Evolutionary conservation across 2,888 invertebrate genomes (phyloP).

Genomic region (Nomada lathburiana): DNA sequence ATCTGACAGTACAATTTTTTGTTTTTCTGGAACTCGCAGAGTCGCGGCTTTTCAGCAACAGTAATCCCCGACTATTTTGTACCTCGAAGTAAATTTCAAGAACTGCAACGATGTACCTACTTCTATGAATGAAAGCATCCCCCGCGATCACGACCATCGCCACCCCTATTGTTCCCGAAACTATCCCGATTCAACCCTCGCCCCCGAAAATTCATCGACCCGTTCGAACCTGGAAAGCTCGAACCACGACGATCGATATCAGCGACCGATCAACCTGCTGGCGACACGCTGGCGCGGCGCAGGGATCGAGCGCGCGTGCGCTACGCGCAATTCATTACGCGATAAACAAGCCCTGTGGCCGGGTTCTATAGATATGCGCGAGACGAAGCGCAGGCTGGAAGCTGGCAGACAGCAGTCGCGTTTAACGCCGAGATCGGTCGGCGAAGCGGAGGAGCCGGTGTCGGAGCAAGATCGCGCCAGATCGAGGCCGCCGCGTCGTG

Average conservation of each 20-base stretch:
- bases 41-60: too few species aligned
- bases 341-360: constrained; percentile 71
- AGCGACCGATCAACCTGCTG: constrained; percentile 54
- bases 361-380: constrained; percentile 46
- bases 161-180: too few species aligned
- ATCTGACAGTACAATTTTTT: background rate
- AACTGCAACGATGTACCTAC: too few species aligned
- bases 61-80: too few species aligned
- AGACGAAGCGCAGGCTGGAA: constrained; percentile 46
- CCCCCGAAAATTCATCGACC: background rate
- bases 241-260: background rate
- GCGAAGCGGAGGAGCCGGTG: constrained; percentile 60
- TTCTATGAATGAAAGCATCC: too few species aligned
- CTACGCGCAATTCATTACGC: constrained; percentile 74
- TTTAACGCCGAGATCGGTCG: constrained; percentile 48
- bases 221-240: background rate
- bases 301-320: constrained; percentile 58
- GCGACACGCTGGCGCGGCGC: constrained; percentile 44
- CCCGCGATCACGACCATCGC: too few species aligned
- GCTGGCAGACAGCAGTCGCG: constrained; percentile 54
- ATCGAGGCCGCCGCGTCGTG: constrained; percentile 73
- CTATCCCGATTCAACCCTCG: too few species aligned
- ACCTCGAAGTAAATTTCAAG: too few species aligned
- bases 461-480: constrained; percentile 74
- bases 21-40: background rate